Percentiles rank a stretch among this genome's conserved stretches.
Evolutionary conservation across 1,140 invertebrate genomes (phyloP).

Genomic region (Holcopasites calliopsidis): DNA sequence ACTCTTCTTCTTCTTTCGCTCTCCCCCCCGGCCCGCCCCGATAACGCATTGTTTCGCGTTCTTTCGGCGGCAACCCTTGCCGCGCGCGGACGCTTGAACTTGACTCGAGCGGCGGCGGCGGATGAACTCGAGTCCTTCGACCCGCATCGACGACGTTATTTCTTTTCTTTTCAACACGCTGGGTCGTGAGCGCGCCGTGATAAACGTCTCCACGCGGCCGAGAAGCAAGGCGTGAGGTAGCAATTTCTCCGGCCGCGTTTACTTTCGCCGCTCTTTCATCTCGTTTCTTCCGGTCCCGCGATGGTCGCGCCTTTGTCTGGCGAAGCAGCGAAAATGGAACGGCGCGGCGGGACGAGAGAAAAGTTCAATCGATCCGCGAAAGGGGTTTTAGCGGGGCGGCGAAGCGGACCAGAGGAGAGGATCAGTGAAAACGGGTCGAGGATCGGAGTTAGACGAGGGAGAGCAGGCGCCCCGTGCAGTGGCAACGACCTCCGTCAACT

Average conservation of each 20-base stretch:
- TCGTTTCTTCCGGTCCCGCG: neutral
- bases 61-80: too few species aligned
- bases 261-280: neutral
- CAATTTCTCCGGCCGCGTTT: neutral
- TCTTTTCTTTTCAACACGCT: too few species aligned
- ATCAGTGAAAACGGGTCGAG: neutral
- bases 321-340: conserved; percentile 8
- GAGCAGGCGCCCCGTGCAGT: neutral
- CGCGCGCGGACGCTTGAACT: conserved; percentile 2
- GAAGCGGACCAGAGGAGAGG: conserved; percentile 21
- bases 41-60: neutral
- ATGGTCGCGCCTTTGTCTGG: neutral
- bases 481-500: conserved; percentile 42
- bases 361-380: conserved; percentile 24
- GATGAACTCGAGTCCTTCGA: conserved; percentile 4
- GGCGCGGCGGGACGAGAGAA: neutral
- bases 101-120: neutral
- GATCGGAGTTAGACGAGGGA: too few species aligned
- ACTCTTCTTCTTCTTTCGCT: conserved; percentile 45
- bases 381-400: neutral
- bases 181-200: too few species aligned
- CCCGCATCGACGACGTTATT: neutral
- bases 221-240: too few species aligned
- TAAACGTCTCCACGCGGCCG: too few species aligned
- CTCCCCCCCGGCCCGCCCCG: neutral